A percentile compares a stretch with the other conserved stretches of the same genome.
phyloP scores from a whole-genome alignment of 2,113 vertebrate species.

The Erinaceus europaeus region DNA sequence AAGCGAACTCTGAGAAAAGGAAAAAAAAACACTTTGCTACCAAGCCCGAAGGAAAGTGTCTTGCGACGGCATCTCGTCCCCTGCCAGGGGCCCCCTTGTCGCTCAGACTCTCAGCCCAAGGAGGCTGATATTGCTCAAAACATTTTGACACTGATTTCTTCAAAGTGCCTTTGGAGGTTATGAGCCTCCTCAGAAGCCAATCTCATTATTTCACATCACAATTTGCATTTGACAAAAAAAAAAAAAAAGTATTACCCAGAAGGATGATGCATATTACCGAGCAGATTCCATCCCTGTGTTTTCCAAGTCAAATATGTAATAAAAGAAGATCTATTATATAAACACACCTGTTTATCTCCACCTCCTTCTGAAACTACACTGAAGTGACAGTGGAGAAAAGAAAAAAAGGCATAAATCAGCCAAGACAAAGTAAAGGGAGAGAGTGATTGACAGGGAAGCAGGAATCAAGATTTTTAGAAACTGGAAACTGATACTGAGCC shows the following conservation, averaged over 20 bases:
- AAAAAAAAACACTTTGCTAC: background rate
- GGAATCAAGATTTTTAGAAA: background rate
- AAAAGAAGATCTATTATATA: conserved; percentile 67
- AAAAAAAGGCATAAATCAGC: conserved; percentile 5
- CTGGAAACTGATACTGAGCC: no score
- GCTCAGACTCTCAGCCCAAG: background rate
- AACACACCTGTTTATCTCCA: conserved; percentile 67
- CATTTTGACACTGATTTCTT: conserved; percentile 32
- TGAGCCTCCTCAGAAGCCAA: conserved; percentile 43
- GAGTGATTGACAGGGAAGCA: background rate
- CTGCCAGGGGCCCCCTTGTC: background rate
- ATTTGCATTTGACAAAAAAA: conserved; percentile 60
- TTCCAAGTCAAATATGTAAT: conserved; percentile 65
- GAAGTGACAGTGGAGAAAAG: conserved; percentile 34
- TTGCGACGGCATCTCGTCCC: no score
- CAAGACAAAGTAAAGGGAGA: conserved; percentile 11
- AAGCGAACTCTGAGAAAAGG: background rate
- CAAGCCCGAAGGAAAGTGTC: conserved; percentile 17
- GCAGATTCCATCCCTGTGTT: conserved; percentile 58
- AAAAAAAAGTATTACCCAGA: conserved; percentile 55
- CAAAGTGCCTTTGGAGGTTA: conserved; percentile 46
- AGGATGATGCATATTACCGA: conserved; percentile 60
- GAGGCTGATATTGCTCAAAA: conserved; percentile 19
- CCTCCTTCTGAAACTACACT: background rate
- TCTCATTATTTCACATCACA: conserved; percentile 58